Conservation (phyloP, 2,113 vertebrate genomes). For the Todiramphus chloris region DNA sequence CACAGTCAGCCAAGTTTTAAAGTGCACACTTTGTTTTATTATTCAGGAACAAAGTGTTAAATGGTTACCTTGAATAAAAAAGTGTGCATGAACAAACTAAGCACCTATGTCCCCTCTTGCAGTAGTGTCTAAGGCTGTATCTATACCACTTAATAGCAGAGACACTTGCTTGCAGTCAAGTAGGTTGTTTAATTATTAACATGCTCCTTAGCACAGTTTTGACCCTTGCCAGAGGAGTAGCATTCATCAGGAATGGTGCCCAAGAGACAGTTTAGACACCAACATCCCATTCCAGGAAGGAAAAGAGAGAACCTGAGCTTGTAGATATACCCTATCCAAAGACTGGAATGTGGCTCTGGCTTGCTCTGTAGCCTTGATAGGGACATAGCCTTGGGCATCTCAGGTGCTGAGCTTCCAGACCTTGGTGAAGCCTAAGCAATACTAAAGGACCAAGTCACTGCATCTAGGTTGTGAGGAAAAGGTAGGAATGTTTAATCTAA, state of each 20-base stretch:
- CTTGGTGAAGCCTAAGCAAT: background rate
- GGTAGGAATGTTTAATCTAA: background rate
- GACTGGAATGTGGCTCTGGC: background rate
- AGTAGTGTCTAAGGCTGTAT: background rate
- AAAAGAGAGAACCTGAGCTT: background rate
- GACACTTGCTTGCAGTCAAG: background rate
- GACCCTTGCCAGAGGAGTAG: accelerated
- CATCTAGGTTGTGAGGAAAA: background rate
- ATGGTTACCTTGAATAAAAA: background rate
- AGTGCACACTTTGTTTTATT: background rate
- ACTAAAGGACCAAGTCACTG: background rate
- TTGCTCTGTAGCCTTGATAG: background rate
- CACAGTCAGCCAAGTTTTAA: background rate
- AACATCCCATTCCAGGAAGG: background rate
- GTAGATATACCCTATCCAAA: background rate
- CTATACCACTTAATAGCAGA: background rate
- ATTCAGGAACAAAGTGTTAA: background rate
- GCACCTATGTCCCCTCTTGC: background rate
- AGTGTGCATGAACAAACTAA: background rate
- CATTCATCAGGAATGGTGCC: background rate
- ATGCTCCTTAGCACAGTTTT: background rate
- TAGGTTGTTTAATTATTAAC: background rate
- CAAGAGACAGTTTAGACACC: background rate
- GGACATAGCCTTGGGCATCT: background rate
- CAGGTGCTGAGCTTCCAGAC: background rate